Evolutionary conservation across 2,113 vertebrate genomes (phyloP).

Genomic region (Lamprotornis superbus): DNA sequence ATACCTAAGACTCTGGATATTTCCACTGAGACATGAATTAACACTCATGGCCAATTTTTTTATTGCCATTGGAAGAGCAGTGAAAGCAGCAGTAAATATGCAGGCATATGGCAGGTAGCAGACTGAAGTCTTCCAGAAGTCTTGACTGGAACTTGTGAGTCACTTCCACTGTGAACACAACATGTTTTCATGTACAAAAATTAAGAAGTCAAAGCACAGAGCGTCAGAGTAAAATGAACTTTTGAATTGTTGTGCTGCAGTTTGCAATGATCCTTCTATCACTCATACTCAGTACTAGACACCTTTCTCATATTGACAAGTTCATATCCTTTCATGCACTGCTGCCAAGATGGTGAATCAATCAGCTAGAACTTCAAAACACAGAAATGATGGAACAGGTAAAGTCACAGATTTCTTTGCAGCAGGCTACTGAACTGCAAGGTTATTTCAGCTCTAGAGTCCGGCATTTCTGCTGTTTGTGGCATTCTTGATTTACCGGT

Average conservation of each 20-base stretch:
- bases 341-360: not conserved
- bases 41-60: not conserved
- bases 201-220: not conserved
- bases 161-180: not conserved
- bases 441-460: not conserved
- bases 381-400: not conserved
- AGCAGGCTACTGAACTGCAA: not conserved
- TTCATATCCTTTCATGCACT: not conserved
- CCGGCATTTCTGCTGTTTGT: not conserved
- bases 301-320: not conserved
- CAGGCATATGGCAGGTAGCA: not conserved
- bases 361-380: not conserved
- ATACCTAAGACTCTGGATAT: not conserved
- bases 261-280: not conserved
- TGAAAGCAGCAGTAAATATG: not conserved
- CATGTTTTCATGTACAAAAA: not conserved
- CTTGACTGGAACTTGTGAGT: not conserved
- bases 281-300: not conserved
- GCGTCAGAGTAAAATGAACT: not conserved
- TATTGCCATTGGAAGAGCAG: not conserved
- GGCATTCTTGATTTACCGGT: not conserved
- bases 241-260: not conserved
- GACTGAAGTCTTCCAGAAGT: not conserved
- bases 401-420: not conserved
- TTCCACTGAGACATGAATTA: not conserved